These are phyloP conservation scores for Syngnathoides biaculeatus DNA, from an alignment of 2,113 vertebrate genomes.

Conservation along the genomic window DNA sequence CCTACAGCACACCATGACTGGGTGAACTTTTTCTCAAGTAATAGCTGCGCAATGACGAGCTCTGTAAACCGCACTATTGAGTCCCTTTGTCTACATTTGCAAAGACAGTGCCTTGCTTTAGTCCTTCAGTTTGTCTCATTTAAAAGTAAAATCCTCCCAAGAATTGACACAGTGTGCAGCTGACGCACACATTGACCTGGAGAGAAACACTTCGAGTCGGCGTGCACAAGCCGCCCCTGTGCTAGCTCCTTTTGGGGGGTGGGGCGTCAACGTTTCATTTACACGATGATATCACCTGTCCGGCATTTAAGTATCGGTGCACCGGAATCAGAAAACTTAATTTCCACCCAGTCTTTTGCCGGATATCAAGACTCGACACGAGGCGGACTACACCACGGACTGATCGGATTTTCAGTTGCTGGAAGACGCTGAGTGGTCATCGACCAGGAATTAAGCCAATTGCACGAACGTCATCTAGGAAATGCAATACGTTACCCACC, in stretches of 20 bases:
- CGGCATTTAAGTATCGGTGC: background rate
- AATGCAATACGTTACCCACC: no score
- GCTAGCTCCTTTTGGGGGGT: background rate
- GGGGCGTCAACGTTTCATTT: background rate
- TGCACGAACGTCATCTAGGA: no score
- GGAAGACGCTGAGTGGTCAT: no score
- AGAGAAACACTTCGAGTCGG: background rate
- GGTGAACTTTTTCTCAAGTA: background rate
- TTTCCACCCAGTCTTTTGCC: background rate
- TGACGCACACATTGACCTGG: background rate
- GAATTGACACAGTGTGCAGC: slow-evolving; percentile 4
- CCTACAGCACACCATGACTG: background rate
- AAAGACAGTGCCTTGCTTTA: background rate
- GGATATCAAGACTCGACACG: background rate
- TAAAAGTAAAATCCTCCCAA: slow-evolving; percentile 2
- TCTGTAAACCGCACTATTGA: background rate
- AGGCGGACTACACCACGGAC: no score
- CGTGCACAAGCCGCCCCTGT: slow-evolving; percentile 1
- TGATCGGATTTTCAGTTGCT: no score
- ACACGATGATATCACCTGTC: background rate
- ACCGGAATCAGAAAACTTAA: background rate
- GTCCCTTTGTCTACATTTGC: background rate
- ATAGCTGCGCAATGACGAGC: background rate
- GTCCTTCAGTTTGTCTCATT: background rate
- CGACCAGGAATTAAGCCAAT: no score